Base-by-base conservation (phyloP, 2,113 vertebrate species). In the Taurulus bubalis region DNA sequence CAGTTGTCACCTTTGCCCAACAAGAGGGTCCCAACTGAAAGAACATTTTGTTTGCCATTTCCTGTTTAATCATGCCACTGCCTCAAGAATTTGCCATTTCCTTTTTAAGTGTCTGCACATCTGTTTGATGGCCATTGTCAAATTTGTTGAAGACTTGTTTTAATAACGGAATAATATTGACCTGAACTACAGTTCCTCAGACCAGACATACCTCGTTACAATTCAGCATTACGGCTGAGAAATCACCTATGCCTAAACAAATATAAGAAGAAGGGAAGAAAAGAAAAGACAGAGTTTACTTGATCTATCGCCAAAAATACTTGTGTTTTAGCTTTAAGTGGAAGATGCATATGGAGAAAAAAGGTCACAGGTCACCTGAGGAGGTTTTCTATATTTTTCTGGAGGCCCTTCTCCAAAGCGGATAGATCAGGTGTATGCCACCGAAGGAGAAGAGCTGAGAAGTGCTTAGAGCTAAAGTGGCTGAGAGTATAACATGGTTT, bases 331-430 rank as follows among this genome's bases (percentile, higher is more conserved):
- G 64, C 18, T 55, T 55, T 49, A 22, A n/a, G 18, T 47, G 28
- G 18, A 67, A 55, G 22, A 65, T 70, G 67, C 24, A 51, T 69
- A 74, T 8, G 20, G 11, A 66, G 20, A 30, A 47, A 72, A 85
- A 85, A n/a, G 68, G 45, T 42, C 62, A 80, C 72, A 84, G 77
- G 53, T 91, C 89, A 93, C 88, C 89, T 90, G 74, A 71, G 53
- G 47, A 77, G 22, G 68, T 68, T 68, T 66, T 83, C 75, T 62
- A 75, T 20, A 9, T 75, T 64, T 69, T 63, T 64, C 58, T 74
- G 51, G 45, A 62, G 63, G 66, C 82, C 49, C 65, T 15, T 38
- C 10, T 20, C 69, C 77, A 85, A 77, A 75, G 66, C 22, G 58
- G 15, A 65, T n/a, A 71, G 56, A 75, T 81, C 55, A 79, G 53